Conservation (phyloP, 2,113 vertebrate species). For the Petroica traversi region DNA sequence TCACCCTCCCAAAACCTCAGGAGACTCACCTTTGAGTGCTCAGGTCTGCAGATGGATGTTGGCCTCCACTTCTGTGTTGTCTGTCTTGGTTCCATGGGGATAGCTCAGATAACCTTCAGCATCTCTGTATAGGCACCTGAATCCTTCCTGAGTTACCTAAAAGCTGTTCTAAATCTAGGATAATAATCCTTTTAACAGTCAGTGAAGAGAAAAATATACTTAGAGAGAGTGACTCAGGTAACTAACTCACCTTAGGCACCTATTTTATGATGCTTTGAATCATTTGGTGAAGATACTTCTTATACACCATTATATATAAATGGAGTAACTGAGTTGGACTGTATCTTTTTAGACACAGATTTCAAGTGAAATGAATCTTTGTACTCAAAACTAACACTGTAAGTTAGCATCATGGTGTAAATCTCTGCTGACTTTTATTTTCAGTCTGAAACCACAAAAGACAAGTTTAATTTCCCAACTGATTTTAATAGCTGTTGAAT, state of each 20-base stretch:
- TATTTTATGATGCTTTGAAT: background rate
- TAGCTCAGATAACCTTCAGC: background rate
- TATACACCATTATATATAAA: background rate
- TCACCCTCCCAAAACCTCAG: background rate
- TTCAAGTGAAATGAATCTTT: background rate
- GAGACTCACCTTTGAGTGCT: background rate
- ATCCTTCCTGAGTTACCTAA: background rate
- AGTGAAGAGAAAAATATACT: background rate
- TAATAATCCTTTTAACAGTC: background rate
- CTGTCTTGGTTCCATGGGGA: background rate
- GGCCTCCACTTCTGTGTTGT: background rate
- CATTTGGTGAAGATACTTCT: background rate
- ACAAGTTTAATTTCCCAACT: background rate
- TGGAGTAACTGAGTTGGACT: background rate
- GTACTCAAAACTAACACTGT: background rate
- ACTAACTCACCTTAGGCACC: background rate
- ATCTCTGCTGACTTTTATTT: background rate
- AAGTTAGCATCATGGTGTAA: background rate
- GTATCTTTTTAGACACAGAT: background rate
- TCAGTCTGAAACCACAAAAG: background rate
- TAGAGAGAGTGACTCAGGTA: background rate
- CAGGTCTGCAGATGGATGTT: background rate
- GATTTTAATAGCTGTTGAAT: background rate
- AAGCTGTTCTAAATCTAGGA: background rate
- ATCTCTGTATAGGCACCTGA: background rate